Evolutionary conservation across 2,113 vertebrate genomes (phyloP).

Genomic region (Mola mola): DNA sequence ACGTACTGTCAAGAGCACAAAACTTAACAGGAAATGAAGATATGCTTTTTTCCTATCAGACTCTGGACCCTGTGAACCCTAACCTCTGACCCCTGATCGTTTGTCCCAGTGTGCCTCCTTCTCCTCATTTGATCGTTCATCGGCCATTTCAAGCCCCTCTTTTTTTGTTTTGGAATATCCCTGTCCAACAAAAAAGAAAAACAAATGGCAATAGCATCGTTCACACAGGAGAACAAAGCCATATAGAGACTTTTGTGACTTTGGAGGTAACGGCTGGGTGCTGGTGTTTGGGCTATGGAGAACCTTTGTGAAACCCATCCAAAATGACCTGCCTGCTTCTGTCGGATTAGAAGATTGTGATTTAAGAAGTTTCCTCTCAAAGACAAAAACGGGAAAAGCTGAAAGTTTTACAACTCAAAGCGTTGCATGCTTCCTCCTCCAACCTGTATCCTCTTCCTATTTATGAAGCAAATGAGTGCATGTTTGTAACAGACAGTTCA

Average conservation of each 20-base stretch:
- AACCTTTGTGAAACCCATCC: constrained; percentile 70
- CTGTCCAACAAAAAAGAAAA: constrained; percentile 66
- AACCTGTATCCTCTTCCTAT: constrained; percentile 83
- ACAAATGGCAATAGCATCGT: constrained; percentile 88
- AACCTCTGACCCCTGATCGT: constrained; percentile 67
- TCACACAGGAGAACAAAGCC: constrained; percentile 98
- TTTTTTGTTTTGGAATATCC: constrained; percentile 77
- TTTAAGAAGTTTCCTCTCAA: constrained; percentile 56
- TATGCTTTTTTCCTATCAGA: constrained; percentile 42
- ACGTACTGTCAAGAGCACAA: constrained; percentile 91
- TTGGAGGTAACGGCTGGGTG: constrained; percentile 57
- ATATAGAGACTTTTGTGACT: constrained; percentile 90
- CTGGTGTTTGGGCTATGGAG: constrained; percentile 65
- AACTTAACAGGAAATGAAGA: constrained; percentile 90
- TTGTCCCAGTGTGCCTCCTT: constrained; percentile 78
- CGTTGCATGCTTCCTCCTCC: constrained; percentile 86
- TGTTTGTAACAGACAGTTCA: constrained; percentile 81
- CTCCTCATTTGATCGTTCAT: constrained; percentile 77
- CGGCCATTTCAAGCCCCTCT: constrained; percentile 79
- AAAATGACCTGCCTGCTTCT: constrained; percentile 74
- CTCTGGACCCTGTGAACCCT: constrained; percentile 73
- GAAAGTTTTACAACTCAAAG: constrained; percentile 75
- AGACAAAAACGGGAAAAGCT: constrained; percentile 62
- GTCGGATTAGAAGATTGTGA: constrained; percentile 68
- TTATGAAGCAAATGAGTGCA: constrained; percentile 84